Evolutionary conservation across 1,140 invertebrate genomes (phyloP).

Genomic region (Apis mellifera): DNA sequence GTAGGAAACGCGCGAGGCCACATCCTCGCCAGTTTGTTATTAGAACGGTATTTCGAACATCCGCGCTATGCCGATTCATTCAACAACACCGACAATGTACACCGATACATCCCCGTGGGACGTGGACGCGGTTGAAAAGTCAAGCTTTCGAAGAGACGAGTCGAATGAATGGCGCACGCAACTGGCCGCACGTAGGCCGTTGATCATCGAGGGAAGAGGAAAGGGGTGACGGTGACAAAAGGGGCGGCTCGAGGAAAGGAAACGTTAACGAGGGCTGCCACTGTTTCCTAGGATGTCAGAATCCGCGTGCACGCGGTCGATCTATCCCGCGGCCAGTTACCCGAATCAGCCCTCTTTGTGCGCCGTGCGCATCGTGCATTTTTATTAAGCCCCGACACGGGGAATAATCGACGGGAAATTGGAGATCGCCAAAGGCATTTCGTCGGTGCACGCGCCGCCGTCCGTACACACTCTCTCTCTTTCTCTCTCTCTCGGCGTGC

Average conservation of each 20-base stretch:
- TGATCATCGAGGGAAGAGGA: constrained; percentile 28
- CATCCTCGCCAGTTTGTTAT: constrained; percentile 39
- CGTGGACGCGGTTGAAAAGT: not conserved
- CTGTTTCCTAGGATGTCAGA: constrained; percentile 63
- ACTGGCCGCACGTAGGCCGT: constrained; percentile 12
- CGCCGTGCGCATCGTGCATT: constrained; percentile 54
- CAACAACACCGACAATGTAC: too few relatives aligned
- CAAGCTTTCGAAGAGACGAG: not conserved
- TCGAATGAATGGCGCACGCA: constrained; percentile 12
- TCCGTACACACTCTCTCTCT: not conserved
- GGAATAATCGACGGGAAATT: constrained; percentile 62
- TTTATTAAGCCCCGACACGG: constrained; percentile 58
- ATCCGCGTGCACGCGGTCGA: constrained; percentile 21
- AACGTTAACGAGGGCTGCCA: constrained; percentile 62
- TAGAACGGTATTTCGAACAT: constrained; percentile 17
- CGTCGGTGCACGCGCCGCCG: constrained; percentile 13
- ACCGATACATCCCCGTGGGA: too few relatives aligned
- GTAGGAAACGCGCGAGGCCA: not conserved
- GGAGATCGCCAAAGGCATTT: constrained; percentile 61
- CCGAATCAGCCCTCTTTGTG: constrained; percentile 54
- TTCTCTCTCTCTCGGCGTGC: not conserved
- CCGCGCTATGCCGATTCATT: not conserved
- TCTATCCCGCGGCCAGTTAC: not conserved
- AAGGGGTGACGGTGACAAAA: constrained; percentile 60
- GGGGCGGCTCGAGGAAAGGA: constrained; percentile 58